phyloP scores from a whole-genome alignment of 1,140 invertebrate genomes.

The Mactra quadrangularis region DNA sequence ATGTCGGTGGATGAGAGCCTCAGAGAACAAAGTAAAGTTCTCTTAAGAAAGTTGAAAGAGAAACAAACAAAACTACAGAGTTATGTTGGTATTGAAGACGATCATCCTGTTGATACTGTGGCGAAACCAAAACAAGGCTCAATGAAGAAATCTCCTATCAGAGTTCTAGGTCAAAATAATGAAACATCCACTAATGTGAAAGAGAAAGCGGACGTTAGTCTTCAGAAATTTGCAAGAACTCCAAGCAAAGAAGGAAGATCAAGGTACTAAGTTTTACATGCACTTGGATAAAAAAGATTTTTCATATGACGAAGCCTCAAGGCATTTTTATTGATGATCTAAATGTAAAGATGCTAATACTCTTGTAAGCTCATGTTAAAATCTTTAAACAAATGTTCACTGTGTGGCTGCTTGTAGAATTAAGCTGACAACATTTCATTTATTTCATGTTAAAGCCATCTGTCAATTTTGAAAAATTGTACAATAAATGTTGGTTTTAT shows the following conservation, averaged over 20 bases:
- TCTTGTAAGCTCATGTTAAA: not conserved
- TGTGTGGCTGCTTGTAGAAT: too few relatives aligned
- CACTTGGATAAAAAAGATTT: not conserved
- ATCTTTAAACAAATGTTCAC: too few relatives aligned
- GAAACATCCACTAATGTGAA: not conserved
- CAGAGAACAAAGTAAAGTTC: conserved; percentile 45
- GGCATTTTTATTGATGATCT: not conserved
- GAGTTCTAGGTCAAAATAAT: not conserved
- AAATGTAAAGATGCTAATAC: not conserved
- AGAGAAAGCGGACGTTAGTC: conserved; percentile 28
- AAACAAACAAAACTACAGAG: conserved; percentile 54
- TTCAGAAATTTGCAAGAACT: conserved; percentile 26
- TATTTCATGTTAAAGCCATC: too few relatives aligned
- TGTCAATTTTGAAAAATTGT: too few relatives aligned
- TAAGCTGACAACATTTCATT: too few relatives aligned
- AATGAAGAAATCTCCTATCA: not conserved
- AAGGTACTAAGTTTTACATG: conserved; percentile 37
- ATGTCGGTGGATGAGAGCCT: conserved; percentile 61
- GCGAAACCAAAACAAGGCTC: not conserved
- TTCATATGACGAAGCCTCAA: not conserved
- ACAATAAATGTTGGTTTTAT: too few relatives aligned
- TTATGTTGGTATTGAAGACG: not conserved
- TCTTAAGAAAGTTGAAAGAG: conserved; percentile 52
- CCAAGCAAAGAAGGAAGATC: conserved; percentile 39
- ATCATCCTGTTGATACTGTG: not conserved